Conservation (phyloP, 2,797 vertebrate genomes). For the Gastrophryne carolinensis region DNA sequence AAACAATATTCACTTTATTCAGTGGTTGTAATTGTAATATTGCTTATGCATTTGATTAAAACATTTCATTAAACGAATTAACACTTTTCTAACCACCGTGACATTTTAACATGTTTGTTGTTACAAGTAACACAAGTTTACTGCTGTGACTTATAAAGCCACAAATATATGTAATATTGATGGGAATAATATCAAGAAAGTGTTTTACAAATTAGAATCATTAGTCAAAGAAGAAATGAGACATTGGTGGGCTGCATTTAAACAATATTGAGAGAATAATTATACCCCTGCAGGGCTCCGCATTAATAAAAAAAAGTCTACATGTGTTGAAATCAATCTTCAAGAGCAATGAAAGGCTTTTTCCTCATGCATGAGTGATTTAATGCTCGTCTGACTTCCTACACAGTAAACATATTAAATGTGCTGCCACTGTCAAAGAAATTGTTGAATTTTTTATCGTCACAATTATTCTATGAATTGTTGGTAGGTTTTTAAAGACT, state of each 20-base stretch:
- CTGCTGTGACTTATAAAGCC: background rate
- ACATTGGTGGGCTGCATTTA: constrained; percentile 11
- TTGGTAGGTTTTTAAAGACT: too few relatives aligned
- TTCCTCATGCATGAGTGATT: background rate
- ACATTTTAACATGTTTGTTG: background rate
- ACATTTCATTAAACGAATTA: background rate
- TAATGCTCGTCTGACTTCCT: background rate
- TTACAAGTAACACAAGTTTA: background rate
- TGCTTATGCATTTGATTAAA: background rate
- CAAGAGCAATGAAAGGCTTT: background rate
- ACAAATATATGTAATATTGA: constrained; percentile 12
- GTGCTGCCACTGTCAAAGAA: background rate
- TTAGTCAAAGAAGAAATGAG: constrained; percentile 17
- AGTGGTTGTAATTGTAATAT: too few relatives aligned
- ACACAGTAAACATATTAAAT: background rate
- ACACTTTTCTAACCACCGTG: background rate
- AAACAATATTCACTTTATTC: too few relatives aligned
- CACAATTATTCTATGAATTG: too few relatives aligned
- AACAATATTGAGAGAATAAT: constrained; percentile 20
- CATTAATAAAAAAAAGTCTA: constrained; percentile 14
- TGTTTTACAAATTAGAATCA: constrained; percentile 23
- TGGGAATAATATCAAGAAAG: constrained; percentile 2
- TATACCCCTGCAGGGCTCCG: constrained; percentile 5
- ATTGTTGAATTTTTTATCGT: too few relatives aligned
- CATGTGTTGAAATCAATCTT: constrained; percentile 8